phyloP scores from a whole-genome alignment of 2,888 invertebrate genomes.

The Cephus rjabovi region DNA sequence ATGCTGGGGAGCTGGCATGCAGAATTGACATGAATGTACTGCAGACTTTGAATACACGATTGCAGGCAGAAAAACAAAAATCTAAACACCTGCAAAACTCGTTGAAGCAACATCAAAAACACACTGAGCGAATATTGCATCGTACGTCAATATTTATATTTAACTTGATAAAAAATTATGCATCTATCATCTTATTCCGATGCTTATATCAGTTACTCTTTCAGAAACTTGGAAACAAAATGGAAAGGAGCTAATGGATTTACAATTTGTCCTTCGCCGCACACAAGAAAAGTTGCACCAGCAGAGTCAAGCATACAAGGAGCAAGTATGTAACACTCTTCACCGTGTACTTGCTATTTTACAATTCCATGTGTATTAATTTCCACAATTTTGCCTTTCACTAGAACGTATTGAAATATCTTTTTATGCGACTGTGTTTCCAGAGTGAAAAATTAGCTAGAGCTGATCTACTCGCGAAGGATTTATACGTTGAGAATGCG shows the following conservation, averaged over 20 bases:
- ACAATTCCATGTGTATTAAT: not conserved
- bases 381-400: not conserved
- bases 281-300: constrained; percentile 71
- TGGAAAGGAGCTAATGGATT: constrained; percentile 69
- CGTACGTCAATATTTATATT: constrained; percentile 67
- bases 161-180: not conserved
- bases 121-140: constrained; percentile 74
- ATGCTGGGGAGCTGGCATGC: constrained; percentile 20
- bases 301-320: constrained; percentile 69
- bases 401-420: not conserved
- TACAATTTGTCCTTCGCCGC: constrained; percentile 69
- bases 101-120: constrained; percentile 74
- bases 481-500: constrained; percentile 87
- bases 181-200: not conserved
- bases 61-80: constrained; percentile 71
- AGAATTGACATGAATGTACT: constrained; percentile 35
- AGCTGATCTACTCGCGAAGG: constrained; percentile 83
- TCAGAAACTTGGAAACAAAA: constrained; percentile 71
- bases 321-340: constrained; percentile 61
- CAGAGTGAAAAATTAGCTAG: constrained; percentile 77
- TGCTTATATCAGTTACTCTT: constrained; percentile 29
- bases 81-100: constrained; percentile 74
- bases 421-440: constrained; percentile 22
- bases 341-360: not conserved
- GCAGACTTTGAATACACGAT: constrained; percentile 48